phyloP scores from a whole-genome alignment of 1,140 invertebrate species.

The Heliconius hewitsoni region DNA sequence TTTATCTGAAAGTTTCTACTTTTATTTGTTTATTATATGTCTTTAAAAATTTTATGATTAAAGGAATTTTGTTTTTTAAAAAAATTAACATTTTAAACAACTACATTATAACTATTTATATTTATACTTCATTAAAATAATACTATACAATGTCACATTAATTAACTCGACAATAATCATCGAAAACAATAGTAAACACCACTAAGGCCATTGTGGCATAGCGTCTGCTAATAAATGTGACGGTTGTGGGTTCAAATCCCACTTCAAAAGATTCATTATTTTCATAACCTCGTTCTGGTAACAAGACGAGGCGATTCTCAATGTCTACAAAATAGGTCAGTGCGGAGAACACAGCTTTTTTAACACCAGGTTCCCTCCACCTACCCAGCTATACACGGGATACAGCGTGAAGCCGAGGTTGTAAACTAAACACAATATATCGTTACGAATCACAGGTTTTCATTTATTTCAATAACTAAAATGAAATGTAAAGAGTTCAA shows the following conservation, averaged over 20 bases:
- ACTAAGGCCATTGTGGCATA: no score
- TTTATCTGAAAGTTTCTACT: neutral
- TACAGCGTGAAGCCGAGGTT: neutral
- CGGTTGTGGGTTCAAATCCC: no score
- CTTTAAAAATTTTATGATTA: constrained; percentile 4
- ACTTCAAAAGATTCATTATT: no score
- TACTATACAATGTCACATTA: constrained; percentile 8
- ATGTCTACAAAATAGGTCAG: no score
- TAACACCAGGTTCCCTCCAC: no score
- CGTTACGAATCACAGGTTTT: constrained; percentile 78
- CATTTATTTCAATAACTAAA: constrained; percentile 76
- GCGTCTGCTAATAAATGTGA: no score
- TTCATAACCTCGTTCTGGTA: no score
- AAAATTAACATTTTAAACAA: neutral
- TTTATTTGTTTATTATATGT: neutral
- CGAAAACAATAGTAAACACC: neutral
- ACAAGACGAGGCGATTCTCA: no score
- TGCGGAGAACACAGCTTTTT: no score
- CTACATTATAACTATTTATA: constrained; percentile 13
- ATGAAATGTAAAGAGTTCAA: constrained; percentile 77
- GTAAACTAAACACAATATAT: constrained; percentile 42
- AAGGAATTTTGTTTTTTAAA: neutral
- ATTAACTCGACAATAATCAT: constrained; percentile 4
- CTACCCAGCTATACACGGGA: no score
- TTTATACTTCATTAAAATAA: constrained; percentile 9